Base-by-base conservation (phyloP, 1,140 invertebrate species). In the Solenopsis invicta region DNA sequence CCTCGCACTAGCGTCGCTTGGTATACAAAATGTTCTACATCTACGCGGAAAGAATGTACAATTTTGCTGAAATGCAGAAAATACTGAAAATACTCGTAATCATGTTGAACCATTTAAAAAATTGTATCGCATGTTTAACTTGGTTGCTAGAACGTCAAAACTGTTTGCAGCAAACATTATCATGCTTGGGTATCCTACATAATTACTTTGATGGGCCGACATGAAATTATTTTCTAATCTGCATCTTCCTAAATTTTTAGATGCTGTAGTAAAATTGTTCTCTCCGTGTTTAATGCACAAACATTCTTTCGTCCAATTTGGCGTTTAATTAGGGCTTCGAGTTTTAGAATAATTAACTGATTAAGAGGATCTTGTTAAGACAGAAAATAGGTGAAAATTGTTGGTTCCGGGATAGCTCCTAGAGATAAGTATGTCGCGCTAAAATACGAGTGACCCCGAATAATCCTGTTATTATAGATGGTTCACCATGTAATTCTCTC, bases 391-490 rank as follows among this genome's bases (percentile, higher is more conserved):
- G 41, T 9, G 10, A 82, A 29, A 56, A 52, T 37, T 52, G 50
- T 62, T 77, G 24, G 45, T 67, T 67, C 48, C 37, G 8, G 10
- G 6, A 21, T 10, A 37, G 5, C 34, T 9, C 24, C 34, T 54
- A 41, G 48, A 67, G 48, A 69, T 52, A 80, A 69, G 48, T 69
- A 8, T 80, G 62, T 80, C 62, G 37, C 4, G n/a, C 16, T n/a
- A 48, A 54, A 18, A 66, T 50, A 64, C 48, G 34, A 41, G 34
- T 48, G 62, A 80, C 62, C 62, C 34, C 62, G 62, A 54, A 69
- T 67, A 54, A 37, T n/a, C 4, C 48, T 45, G 21, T 54, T 80
- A 80, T 80, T 67, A 67, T 61, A 18, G 37, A 54, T 80, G 64
- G 54, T 54, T 80, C 67, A 67, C 34, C 41, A 61, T 1, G 18